Evolutionary conservation across 37 sponge, comb jelly and placozoan species (phyloP), one percentile per base, ranked within the genome.

Genomic region (Cliona cf. orientalis): DNA sequence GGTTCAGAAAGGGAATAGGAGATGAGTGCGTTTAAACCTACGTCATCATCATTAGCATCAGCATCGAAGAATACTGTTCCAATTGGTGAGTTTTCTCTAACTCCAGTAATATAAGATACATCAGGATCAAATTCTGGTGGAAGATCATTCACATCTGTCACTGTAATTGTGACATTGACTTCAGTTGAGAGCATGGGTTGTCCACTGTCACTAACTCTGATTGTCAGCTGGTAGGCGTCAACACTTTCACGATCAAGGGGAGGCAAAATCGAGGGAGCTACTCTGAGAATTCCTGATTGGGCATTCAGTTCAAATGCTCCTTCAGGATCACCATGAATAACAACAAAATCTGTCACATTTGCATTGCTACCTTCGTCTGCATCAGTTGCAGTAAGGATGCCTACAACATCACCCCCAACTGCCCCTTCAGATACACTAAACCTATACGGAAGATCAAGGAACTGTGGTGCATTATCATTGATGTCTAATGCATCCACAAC

Each of bases 141-240:
- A 32, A 72, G 33, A 28, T 82, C 84, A 60, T 89, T 89, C 25
- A 82, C 73, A 78, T 89, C 84, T 36, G 35, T 36, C 4, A 85
- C 55, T 35, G 41, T 42, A n/a, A 85, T 70, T 3, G 46, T 78
- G 28, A 85, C 46, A 44, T 5, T 78, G 26, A 72, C 60, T n/a
- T 14, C 25, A 26, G 79, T 34, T 0, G 53, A 69, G 7, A 85
- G 69, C 29, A 58, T 45, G 0, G 86, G 86, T 22, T 46, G 44
- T 28, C 79, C 82, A 42, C 58, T 39, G 26, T 90, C 90, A 25
- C 42, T 40, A 11, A 72, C 89, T 36, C 22, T 44, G 0, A 90
- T 58, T 1, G 19, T 53, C 26, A 90, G 42, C 38, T 25, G 19
- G 53, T 80, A 74, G 19, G 17, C 0, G 31, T 68, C 79, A 4